Percentiles rank a stretch among this genome's conserved stretches.
phyloP scores from a whole-genome alignment of 2,888 invertebrate genomes.

The Lucinisca nassula region DNA sequence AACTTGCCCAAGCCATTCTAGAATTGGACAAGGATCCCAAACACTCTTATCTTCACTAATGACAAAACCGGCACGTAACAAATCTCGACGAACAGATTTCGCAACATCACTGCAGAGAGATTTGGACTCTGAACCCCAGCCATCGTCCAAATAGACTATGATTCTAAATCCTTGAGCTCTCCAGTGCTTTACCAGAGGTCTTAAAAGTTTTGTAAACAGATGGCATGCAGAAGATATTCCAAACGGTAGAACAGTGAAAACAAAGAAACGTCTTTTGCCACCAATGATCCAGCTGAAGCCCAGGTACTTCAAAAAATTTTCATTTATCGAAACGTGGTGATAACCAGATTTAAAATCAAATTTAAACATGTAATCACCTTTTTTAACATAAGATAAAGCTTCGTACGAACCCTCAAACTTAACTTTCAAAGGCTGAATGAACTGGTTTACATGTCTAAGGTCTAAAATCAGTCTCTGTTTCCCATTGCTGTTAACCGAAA shows the following conservation, averaged over 20 bases:
- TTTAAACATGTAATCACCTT: conserved; percentile 14
- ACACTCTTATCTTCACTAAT: neutral
- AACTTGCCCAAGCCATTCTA: neutral
- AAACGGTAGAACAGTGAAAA: conserved; percentile 4
- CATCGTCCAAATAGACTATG: conserved; percentile 40
- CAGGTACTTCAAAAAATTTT: conserved; percentile 12
- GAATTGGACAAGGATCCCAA: neutral
- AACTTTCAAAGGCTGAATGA: neutral
- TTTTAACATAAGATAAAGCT: too few species aligned
- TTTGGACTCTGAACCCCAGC: conserved; percentile 7
- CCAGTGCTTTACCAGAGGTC: conserved; percentile 34
- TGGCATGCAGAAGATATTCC: neutral
- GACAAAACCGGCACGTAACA: neutral
- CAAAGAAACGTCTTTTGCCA: conserved; percentile 16
- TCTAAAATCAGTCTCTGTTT: neutral
- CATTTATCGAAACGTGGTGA: conserved; percentile 26
- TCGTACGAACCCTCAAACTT: neutral
- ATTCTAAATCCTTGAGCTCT: conserved; percentile 16
- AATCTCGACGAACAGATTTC: too few species aligned
- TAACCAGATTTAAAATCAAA: conserved; percentile 40
- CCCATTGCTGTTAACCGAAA: neutral
- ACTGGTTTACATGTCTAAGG: neutral
- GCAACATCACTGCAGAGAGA: too few species aligned
- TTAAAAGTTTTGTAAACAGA: conserved; percentile 27
- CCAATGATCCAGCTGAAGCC: conserved; percentile 26